Evolutionary conservation across 2,797 vertebrate species (phyloP).

Genomic region (Molossus alvarezi): DNA sequence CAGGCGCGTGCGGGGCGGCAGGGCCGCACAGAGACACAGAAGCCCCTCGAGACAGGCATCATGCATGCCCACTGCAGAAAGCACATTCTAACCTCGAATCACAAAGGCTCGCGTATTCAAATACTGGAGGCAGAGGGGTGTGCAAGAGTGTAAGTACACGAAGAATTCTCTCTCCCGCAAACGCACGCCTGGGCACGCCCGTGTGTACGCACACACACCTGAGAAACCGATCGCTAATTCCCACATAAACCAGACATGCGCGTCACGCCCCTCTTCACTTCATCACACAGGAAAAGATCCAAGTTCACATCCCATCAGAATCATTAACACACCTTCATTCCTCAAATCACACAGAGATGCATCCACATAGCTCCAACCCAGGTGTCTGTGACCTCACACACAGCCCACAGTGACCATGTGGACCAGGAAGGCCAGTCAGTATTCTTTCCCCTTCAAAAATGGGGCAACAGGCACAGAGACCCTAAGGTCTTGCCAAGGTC

Average conservation of each 20-base stretch:
- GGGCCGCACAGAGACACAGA: neutral
- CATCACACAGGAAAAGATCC: neutral
- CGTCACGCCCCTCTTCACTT: neutral
- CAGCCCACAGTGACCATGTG: neutral
- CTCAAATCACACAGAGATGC: neutral
- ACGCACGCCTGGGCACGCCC: neutral
- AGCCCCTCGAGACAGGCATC: neutral
- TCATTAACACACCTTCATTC: neutral
- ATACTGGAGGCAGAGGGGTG: neutral
- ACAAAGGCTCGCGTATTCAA: slow-evolving; percentile 42
- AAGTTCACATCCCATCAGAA: neutral
- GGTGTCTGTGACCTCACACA: neutral
- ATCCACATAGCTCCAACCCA: neutral
- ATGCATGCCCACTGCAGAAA: neutral
- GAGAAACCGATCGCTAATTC: neutral
- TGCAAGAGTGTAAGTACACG: neutral
- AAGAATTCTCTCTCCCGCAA: neutral
- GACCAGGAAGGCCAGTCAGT: neutral
- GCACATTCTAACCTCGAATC: neutral
- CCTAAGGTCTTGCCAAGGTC: neutral
- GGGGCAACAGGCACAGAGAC: neutral
- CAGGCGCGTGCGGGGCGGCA: neutral
- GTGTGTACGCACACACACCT: neutral
- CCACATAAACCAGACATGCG: slow-evolving; percentile 31
- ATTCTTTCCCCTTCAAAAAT: neutral